A percentile compares a stretch with the other conserved stretches of the same genome.
Evolutionary conservation across 2,113 vertebrate species (phyloP).

Genomic region (Steatornis caripensis): DNA sequence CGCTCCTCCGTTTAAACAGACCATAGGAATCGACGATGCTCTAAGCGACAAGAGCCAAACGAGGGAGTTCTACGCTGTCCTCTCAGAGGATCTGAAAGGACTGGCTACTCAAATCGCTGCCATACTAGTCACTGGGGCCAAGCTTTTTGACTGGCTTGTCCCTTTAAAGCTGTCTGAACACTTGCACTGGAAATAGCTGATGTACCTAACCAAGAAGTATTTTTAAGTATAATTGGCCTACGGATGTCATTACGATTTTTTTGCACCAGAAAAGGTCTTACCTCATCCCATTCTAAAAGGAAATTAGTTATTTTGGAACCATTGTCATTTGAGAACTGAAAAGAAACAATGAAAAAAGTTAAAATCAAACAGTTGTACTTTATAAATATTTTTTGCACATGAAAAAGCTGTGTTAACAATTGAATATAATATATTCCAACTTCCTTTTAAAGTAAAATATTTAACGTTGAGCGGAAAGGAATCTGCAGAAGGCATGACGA

Average conservation of each 20-base stretch:
- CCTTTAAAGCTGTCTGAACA: background rate
- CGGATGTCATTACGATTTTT: background rate
- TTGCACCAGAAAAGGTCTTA: conserved; percentile 52
- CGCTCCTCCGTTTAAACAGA: background rate
- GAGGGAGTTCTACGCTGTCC: background rate
- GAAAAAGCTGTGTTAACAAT: background rate
- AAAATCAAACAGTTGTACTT: background rate
- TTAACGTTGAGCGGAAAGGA: background rate
- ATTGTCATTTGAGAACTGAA: conserved; percentile 78
- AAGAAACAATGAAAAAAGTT: conserved; percentile 26
- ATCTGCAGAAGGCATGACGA: background rate
- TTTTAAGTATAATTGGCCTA: conserved; percentile 32
- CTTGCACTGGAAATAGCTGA: background rate
- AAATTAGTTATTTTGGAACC: conserved; percentile 81
- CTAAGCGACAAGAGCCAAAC: background rate
- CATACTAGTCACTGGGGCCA: too few species aligned
- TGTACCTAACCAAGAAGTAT: background rate
- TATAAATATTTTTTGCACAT: background rate
- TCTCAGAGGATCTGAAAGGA: background rate
- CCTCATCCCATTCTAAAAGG: conserved; percentile 82
- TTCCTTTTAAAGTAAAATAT: background rate
- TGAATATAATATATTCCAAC: background rate
- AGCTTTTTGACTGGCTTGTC: background rate
- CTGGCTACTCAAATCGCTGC: background rate
- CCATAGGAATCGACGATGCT: background rate